phyloP scores from a whole-genome alignment of 2,888 invertebrate species.

The Amblyjoppa proteus region DNA sequence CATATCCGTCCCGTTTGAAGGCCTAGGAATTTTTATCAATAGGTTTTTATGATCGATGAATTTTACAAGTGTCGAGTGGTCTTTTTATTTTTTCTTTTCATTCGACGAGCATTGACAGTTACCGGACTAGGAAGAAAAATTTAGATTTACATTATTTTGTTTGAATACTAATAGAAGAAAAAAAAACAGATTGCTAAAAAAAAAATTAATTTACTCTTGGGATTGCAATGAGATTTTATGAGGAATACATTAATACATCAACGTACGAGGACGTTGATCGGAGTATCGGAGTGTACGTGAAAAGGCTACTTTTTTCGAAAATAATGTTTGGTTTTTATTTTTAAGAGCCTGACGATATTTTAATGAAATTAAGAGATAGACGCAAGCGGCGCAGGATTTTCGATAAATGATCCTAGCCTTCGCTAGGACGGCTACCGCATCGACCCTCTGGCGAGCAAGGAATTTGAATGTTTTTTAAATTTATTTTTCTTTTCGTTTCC shows the following conservation, averaged over 20 bases:
- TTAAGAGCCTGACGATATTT: neutral
- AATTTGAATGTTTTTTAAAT: neutral
- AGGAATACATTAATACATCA: neutral
- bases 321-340: slow-evolving; percentile 15
- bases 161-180: neutral
- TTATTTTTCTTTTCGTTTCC: neutral
- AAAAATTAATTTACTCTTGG: neutral
- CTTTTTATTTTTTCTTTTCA: neutral
- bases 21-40: slow-evolving; percentile 22
- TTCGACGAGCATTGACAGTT: neutral
- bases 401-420: slow-evolving; percentile 14
- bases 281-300: slow-evolving; percentile 24
- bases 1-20: slow-evolving; percentile 54
- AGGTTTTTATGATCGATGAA: slow-evolving; percentile 23
- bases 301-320: slow-evolving; percentile 24
- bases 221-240: neutral
- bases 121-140: neutral
- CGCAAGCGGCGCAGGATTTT: slow-evolving; percentile 9
- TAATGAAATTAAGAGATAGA: slow-evolving; percentile 1
- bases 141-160: neutral
- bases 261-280: slow-evolving; percentile 12
- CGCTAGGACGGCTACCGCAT: slow-evolving; percentile 28
- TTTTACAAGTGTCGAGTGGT: slow-evolving; percentile 13
- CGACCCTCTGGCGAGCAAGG: slow-evolving; percentile 31
- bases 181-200: neutral